These are phyloP conservation scores for Phallusia fumigata DNA, from an alignment of 23 tunicate species.

Conservation along the genomic window DNA sequence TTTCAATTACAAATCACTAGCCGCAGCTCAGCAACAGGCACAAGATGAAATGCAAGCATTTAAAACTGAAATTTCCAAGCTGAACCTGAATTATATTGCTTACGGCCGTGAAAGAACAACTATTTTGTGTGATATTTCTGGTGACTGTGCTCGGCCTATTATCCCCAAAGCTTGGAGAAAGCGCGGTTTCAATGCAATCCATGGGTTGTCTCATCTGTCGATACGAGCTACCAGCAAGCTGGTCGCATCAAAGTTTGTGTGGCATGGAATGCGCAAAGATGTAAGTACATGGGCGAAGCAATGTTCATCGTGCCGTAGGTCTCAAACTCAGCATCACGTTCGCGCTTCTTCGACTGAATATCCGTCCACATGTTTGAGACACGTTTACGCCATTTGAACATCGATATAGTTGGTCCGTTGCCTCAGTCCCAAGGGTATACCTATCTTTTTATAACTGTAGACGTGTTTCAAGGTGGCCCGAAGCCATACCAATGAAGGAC, in stretches of 20 bases:
- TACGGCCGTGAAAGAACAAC: neutral
- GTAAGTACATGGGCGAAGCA: conserved; percentile 12
- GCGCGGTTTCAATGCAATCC: conserved; percentile 1
- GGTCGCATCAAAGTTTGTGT: neutral
- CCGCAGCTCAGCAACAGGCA: neutral
- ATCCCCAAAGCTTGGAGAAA: neutral
- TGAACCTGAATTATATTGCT: neutral
- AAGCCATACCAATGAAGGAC: conserved; percentile 16
- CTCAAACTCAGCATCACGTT: neutral
- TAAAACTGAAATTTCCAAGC: neutral
- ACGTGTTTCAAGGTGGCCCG: conserved; percentile 3
- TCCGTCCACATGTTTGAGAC: neutral
- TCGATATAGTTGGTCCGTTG: conserved; percentile 11
- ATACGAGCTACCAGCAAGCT: neutral
- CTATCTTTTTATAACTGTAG: neutral
- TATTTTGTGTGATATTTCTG: conserved; percentile 3
- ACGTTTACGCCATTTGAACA: neutral
- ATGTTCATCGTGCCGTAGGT: neutral
- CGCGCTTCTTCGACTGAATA: neutral
- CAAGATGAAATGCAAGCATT: neutral
- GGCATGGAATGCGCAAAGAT: conserved; percentile 13
- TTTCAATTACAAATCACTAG: neutral
- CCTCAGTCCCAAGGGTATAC: neutral
- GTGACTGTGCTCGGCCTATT: neutral
- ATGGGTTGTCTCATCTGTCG: neutral